A percentile compares a stretch with the other conserved stretches of the same genome.
phyloP scores from a whole-genome alignment of 1,140 invertebrate species.

The Coelopa frigida region DNA sequence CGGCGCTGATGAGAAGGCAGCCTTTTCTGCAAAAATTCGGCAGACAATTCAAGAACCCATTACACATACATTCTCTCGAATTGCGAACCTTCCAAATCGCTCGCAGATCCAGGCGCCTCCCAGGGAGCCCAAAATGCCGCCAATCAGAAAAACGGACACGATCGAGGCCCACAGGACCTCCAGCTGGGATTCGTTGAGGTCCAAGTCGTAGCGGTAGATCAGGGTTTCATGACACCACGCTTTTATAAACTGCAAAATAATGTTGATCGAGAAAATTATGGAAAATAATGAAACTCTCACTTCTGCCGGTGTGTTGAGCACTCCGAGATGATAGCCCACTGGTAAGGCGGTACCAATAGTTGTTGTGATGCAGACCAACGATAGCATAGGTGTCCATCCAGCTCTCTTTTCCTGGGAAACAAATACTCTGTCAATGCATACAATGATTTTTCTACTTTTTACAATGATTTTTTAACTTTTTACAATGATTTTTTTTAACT shows the following conservation, averaged over 20 bases:
- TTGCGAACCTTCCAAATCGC: slow-evolving; percentile 58
- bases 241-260: slow-evolving; percentile 49
- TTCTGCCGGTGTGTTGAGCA: slow-evolving; percentile 73
- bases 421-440: too few species aligned
- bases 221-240: slow-evolving; percentile 63
- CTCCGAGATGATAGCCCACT: slow-evolving; percentile 83
- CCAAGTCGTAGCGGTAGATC: slow-evolving; percentile 49
- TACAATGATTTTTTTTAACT: too few species aligned
- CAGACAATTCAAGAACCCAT: background rate
- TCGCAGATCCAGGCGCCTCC: slow-evolving; percentile 61
- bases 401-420: too few species aligned
- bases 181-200: slow-evolving; percentile 47
- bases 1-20: slow-evolving; percentile 23
- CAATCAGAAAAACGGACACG: slow-evolving; percentile 72
- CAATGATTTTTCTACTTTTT: too few species aligned
- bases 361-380: slow-evolving; percentile 51
- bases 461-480: too few species aligned
- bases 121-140: slow-evolving; percentile 66
- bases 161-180: slow-evolving; percentile 68
- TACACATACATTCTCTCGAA: background rate
- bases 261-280: background rate
- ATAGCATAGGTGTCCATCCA: slow-evolving; percentile 26
- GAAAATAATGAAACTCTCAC: slow-evolving; percentile 46
- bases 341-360: slow-evolving; percentile 77
- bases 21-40: slow-evolving; percentile 26